Base-by-base conservation (phyloP, 92 coral and sea anemone genomes). In the Parazoanthus darwini region DNA sequence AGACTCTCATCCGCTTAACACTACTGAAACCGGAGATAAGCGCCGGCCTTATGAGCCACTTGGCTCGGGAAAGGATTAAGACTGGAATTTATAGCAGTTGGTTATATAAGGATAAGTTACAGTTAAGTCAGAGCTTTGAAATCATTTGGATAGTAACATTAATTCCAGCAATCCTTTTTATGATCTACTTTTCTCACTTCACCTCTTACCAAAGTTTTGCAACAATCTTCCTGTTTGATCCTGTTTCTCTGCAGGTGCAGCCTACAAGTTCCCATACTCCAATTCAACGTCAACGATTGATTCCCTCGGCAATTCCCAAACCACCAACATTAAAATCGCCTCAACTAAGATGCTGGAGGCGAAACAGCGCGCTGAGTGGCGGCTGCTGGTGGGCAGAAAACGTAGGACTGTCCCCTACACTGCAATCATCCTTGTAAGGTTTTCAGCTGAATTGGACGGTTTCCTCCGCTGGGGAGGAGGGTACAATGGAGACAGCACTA, bases 391-490 rank as follows among this genome's bases (percentile, higher is more conserved):
- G 39, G 23, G 29, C 42, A 48, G 33, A 44, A 81, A 54, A 81
- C 85, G 85, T 8, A 81, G 46, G 36, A 81, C 70, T 29, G 73
- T 81, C 18, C 85, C 85, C 3, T 81, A 81, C 73, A 81, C 85
- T 3, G 85, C 85, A 4, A 37, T 15, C 42, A 54, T 81, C 46
- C 25, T 81, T 11, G 85, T 73, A 4, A 37, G 42, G 3, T 81
- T 81, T 16, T 81, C 85, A 33, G 85, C 72, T 37, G 70, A 81
- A 35, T 16, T 81, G 73, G 85, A 81, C 42, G 85, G 85, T 2
- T 81, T 81, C 37, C 73, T 81, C 43, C 85, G 85, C 23, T 81
- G 85, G 85, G 85, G 85, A 35, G 85, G 85, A 29, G 85, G 85
- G 73, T 65, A 81, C 73, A 13, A 81, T 50, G 85, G 85, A 54